Evolutionary conservation across 1,140 invertebrate species (phyloP).

Genomic region (Zeugodacus cucurbitae): DNA sequence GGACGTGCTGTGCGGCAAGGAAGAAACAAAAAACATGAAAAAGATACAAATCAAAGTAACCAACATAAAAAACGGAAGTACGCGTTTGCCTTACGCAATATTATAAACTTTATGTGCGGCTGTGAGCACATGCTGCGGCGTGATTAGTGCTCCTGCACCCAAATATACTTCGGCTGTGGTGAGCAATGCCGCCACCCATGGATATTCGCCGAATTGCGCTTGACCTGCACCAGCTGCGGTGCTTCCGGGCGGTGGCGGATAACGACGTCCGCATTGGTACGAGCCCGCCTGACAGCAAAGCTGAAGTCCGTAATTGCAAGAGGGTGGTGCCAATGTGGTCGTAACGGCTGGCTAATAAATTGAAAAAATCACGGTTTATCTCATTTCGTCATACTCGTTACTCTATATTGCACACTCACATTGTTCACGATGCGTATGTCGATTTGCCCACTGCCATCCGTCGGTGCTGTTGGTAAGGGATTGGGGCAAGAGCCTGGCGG

Average conservation of each 20-base stretch:
- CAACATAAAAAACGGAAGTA: neutral
- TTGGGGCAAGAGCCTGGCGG: constrained; percentile 56
- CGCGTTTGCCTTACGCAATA: constrained; percentile 68
- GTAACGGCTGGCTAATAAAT: constrained; percentile 45
- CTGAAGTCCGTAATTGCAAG: constrained; percentile 55
- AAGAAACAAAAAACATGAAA: neutral
- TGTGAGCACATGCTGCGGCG: constrained; percentile 73
- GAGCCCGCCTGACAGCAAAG: constrained; percentile 57
- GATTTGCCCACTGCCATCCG: constrained; percentile 68
- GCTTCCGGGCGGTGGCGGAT: constrained; percentile 55
- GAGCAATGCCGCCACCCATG: constrained; percentile 67
- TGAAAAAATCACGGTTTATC: neutral
- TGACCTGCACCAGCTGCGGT: constrained; percentile 51
- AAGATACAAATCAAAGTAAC: neutral
- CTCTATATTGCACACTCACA: constrained; percentile 48
- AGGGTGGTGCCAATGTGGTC: constrained; percentile 45
- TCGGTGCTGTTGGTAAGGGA: constrained; percentile 52
- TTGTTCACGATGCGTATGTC: constrained; percentile 73
- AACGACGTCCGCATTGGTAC: constrained; percentile 60
- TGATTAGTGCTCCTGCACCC: constrained; percentile 76
- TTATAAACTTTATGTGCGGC: constrained; percentile 75
- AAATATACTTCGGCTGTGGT: constrained; percentile 70
- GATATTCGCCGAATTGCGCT: constrained; percentile 60
- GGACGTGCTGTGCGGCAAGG: constrained; percentile 41
- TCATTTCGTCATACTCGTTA: neutral